Evolutionary conservation across 53 echinoderm and acorn worm species (phyloP), one percentile per base, ranked within the genome.

Genomic region (Temnopleurus reevesii): DNA sequence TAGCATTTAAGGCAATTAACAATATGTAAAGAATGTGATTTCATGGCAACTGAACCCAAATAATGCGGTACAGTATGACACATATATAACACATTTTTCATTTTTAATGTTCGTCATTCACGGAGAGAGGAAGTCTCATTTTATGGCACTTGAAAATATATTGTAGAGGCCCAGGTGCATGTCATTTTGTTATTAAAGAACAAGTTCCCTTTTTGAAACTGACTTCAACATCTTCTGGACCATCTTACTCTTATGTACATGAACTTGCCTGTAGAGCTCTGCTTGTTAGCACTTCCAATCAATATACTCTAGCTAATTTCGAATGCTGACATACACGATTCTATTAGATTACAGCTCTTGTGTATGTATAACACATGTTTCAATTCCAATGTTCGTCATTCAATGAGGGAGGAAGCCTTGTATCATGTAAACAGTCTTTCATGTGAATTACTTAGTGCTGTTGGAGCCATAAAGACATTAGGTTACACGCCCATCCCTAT

Each of bases 21-120:
- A n/a, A n/a, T n/a, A n/a, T n/a, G n/a, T n/a, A n/a, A n/a, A n/a
- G n/a, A n/a, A n/a, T n/a, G n/a, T n/a, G n/a, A n/a, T n/a, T n/a
- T n/a, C n/a, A n/a, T n/a, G n/a, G n/a, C n/a, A n/a, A n/a, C n/a
- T n/a, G n/a, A n/a, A n/a, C n/a, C n/a, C n/a, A n/a, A n/a, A n/a
- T n/a, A n/a, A n/a, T n/a, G n/a, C n/a, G n/a, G n/a, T n/a, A n/a
- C n/a, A n/a, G n/a, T n/a, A n/a, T n/a, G n/a, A n/a, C n/a, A n/a
- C n/a, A n/a, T n/a, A n/a, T n/a, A 66, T 66, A 66, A 66, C 66
- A 66, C 66, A 66, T 66, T 35, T 66, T 66, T 66, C 66, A 30
- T 66, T 66, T 61, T n/a, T 66, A 15, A 41, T 66, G 28, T 66
- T 38, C 36, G 1, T 66, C 66, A 66, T 41, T 66, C 66, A 66